Conservation (phyloP, 1,140 invertebrate genomes). For the Caenorhabditis briggsae region DNA sequence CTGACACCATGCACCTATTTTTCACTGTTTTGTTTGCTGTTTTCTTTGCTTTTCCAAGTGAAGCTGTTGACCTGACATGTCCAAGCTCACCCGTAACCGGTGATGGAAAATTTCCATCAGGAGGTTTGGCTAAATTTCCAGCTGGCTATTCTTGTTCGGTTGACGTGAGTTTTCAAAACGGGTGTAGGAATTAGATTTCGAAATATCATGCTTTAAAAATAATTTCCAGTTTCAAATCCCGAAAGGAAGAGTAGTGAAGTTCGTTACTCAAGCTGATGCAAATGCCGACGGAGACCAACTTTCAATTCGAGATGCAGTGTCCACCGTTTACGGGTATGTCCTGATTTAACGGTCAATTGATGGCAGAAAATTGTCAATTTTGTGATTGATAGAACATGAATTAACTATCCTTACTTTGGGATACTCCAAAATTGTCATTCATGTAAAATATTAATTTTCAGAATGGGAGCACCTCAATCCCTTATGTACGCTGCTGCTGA, state of each 20-base stretch:
- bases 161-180: background rate
- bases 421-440: no score
- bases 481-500: background rate
- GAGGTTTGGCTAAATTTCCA: background rate
- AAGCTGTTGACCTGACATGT: conserved; percentile 1
- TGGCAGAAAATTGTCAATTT: background rate
- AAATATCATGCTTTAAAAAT: background rate
- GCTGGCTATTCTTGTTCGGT: background rate
- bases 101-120: background rate
- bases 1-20: background rate
- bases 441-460: background rate
- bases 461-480: background rate
- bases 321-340: background rate
- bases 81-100: background rate
- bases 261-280: background rate
- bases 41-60: background rate
- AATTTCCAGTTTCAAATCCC: conserved; percentile 6
- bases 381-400: background rate
- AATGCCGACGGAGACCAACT: background rate
- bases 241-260: background rate
- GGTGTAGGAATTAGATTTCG: background rate
- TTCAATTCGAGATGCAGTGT: background rate
- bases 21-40: background rate
- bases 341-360: background rate
- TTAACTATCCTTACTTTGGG: no score